Conservation (phyloP, 2,797 vertebrate species). For the Masticophis lateralis region DNA sequence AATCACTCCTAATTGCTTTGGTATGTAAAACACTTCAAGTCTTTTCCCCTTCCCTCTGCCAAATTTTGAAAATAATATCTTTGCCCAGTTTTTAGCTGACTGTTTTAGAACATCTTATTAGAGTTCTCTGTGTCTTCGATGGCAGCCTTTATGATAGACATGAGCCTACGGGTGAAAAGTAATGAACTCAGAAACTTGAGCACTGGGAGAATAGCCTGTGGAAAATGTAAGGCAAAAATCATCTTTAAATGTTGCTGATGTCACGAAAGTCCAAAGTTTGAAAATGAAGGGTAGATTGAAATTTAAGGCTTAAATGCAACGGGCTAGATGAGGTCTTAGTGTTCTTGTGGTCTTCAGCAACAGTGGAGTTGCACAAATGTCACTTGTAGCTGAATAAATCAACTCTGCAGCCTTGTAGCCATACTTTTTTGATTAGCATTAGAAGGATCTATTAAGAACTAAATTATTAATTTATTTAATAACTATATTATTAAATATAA, state of each 20-base stretch:
- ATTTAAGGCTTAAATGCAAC: not conserved
- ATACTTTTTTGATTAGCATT: not conserved
- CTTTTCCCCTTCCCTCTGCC: not conserved
- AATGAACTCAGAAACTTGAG: not conserved
- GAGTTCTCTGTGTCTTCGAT: not conserved
- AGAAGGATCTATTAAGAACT: not conserved
- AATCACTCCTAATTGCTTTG: not conserved
- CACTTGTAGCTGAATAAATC: not conserved
- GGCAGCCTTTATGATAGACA: not conserved
- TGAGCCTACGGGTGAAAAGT: not conserved
- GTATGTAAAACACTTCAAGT: not conserved
- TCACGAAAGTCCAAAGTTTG: not conserved
- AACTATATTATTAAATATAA: no score
- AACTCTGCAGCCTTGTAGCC: not conserved
- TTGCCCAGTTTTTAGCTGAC: not conserved
- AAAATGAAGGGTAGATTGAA: not conserved
- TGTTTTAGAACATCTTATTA: not conserved
- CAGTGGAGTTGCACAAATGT: not conserved
- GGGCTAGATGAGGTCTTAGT: not conserved
- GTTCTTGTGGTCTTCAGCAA: not conserved
- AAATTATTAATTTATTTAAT: no score
- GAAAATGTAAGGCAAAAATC: not conserved
- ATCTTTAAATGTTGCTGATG: accelerated
- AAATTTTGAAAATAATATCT: not conserved
- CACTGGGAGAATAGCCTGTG: not conserved